Evolutionary conservation across 2,797 vertebrate genomes (phyloP), one percentile per base, ranked within the genome.

Genomic region (Pitangus sulphuratus): DNA sequence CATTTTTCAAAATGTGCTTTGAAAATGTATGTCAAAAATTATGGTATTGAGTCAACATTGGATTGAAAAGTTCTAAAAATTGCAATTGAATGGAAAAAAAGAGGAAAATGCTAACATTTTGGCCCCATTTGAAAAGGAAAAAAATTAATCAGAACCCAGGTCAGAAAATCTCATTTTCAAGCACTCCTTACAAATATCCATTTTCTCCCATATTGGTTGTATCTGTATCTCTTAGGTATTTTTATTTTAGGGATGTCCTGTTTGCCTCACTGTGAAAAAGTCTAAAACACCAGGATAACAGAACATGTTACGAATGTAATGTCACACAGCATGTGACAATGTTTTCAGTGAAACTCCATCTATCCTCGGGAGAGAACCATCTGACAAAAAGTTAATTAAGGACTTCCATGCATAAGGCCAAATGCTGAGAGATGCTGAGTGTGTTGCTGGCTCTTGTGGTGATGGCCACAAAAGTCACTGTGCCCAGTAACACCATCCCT

Each of bases 401-500:
- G 44, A 82, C 28, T 48, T 69, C 40, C n/a, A 16, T 5, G 17
- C 11, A 2, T 14, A 31, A 54, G 40, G 65, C 37, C 53, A 71
- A 20, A 89, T 51, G 16, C 28, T 79, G 77, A 58, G 35, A 71
- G 65, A 20, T 72, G 64, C 74, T 57, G 70, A 72, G 19, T 24
- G 5, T 18, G 24, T 30, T 66, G 18, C 35, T 30, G 42, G 33
- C 50, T 13, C 30, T 61, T 35, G 15, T 0, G 0, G 11, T 1
- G 3, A 7, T 2, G 1, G 5, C 69, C 54, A 51, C 15, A 31
- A 35, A 31, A 78, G 68, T 64, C 77, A 47, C 33, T n/a, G 42
- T 30, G 18, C 11, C 28, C 8, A 1, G 31, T 5, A 11, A 37
- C 3, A 2, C 40, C 0, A 0, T 22, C 61, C 26, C 56, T 81